Evolutionary conservation across 2,797 vertebrate genomes (phyloP), one percentile per base, ranked within the genome.

Genomic region (Nannoperca australis): DNA sequence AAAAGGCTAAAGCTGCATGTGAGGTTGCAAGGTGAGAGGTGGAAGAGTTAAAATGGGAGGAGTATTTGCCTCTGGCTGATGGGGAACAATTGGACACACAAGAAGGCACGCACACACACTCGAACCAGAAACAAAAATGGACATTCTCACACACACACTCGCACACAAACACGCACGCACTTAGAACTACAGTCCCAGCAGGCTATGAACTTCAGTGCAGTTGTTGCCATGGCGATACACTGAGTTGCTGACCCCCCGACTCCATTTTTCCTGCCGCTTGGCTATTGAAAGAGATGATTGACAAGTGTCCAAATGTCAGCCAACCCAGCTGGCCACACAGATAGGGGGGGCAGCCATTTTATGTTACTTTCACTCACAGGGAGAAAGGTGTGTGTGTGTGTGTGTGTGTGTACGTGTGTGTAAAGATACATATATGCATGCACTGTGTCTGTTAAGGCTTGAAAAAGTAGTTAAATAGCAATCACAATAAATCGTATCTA

Each of bases 221-320:
- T 89, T 87, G 94, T 94, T 94, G 92, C 94, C 91, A 94, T 94
- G 94, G 91, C 36, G 63, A 94, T 94, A 91, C 87, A 87, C 91
- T 89, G 92, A 93, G 92, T 92, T 85, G 90, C 89, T 94, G 93
- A 94, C 94, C 94, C 93, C 94, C 93, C 73, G 89, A 93, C 92
- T 93, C 90, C 88, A 90, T 92, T 93, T 94, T 93, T 93, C 92
- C 89, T 92, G 88, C 91, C 80, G 89, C 85, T 93, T 91, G 84
- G 90, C 92, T 93, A 93, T 94, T 94, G 93, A 94, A 94, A 94
- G 94, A 93, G 92, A 92, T 94, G 94, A 94, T 94, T 94, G 94
- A 94, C 93, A 93, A 93, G 91, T 94, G 94, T 94, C 93, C 93
- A 94, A 94, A 94, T 94, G 94, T 94, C 93, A 94, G 90, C 90